A percentile compares a stretch with the other conserved stretches of the same genome.
phyloP scores from a whole-genome alignment of 2,797 vertebrate species.

The Amblyraja radiata region DNA sequence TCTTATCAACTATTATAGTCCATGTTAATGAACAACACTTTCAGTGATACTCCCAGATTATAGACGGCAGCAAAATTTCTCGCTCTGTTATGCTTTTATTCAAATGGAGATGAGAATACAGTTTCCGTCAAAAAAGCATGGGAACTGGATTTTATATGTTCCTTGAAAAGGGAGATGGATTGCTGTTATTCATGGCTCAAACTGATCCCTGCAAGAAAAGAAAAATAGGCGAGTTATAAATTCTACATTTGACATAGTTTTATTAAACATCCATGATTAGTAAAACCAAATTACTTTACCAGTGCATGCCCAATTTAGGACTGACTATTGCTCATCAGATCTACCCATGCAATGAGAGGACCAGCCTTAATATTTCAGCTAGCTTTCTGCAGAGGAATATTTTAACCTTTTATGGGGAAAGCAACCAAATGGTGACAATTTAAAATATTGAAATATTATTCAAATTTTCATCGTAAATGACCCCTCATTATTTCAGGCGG shows the following conservation, averaged over 20 bases:
- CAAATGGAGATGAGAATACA: conserved; percentile 31
- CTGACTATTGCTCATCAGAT: conserved; percentile 40
- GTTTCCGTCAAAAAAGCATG: conserved; percentile 26
- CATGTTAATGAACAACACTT: neutral
- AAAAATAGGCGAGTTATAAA: conserved; percentile 8
- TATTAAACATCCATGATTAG: neutral
- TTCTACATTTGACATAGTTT: neutral
- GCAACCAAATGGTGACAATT: neutral
- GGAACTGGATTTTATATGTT: conserved; percentile 34
- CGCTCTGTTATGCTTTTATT: conserved; percentile 33
- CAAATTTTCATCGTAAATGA: neutral
- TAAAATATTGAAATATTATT: neutral
- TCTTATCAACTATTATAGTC: neutral
- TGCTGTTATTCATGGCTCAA: conserved; percentile 10
- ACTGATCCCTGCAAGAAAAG: neutral
- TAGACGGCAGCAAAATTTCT: conserved; percentile 17
- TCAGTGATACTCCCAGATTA: neutral
- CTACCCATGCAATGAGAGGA: conserved; percentile 41
- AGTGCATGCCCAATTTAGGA: neutral
- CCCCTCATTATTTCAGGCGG: neutral
- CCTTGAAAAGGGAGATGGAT: conserved; percentile 23
- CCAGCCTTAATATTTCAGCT: neutral
- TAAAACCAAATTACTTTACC: neutral
- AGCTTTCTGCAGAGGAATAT: neutral
- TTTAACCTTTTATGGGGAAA: neutral